Percentiles rank a stretch among this genome's conserved stretches.
These are phyloP conservation scores for Drosophila prostipennis DNA, from an alignment of 2,888 invertebrate genomes.

Conservation along the genomic window DNA sequence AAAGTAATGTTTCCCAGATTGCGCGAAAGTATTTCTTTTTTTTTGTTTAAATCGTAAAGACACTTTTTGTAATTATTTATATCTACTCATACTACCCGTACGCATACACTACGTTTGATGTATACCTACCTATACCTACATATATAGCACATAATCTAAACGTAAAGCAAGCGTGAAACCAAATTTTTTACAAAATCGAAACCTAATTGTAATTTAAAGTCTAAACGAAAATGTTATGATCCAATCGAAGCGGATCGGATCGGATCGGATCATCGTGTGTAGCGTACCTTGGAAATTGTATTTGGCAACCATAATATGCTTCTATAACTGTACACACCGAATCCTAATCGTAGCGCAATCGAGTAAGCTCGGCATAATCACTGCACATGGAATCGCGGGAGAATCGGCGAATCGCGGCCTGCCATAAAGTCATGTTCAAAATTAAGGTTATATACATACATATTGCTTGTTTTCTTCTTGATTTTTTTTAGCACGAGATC, in stretches of 20 bases:
- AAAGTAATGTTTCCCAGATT: conserved; percentile 80
- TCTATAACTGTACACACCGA: conserved; percentile 11
- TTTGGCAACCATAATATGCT: conserved; percentile 8
- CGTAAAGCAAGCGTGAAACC: conserved; percentile 73
- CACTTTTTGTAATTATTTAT: conserved; percentile 55
- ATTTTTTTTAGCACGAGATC: conserved; percentile 48
- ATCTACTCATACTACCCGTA: conserved; percentile 21
- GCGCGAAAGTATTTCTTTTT: conserved; percentile 48
- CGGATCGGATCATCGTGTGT: conserved; percentile 11
- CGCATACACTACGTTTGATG: conserved; percentile 22
- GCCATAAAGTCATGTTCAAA: conserved; percentile 53
- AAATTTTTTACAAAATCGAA: conserved; percentile 69
- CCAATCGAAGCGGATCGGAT: conserved; percentile 1
- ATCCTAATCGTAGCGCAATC: conserved; percentile 41
- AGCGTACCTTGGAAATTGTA: conserved; percentile 56
- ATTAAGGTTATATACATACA: conserved; percentile 19
- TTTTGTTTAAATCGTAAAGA: conserved; percentile 33
- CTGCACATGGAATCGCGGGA: neutral
- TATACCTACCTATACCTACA: conserved; percentile 23
- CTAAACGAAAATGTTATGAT: conserved; percentile 36
- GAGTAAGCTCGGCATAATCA: conserved; percentile 46
- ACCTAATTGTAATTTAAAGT: conserved; percentile 55
- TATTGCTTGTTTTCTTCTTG: conserved; percentile 30
- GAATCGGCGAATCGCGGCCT: conserved; percentile 25
- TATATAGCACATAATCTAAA: conserved; percentile 37